These are phyloP conservation scores for Sinelater perroti DNA, from an alignment of 2,888 invertebrate genomes.

Conservation along the genomic window DNA sequence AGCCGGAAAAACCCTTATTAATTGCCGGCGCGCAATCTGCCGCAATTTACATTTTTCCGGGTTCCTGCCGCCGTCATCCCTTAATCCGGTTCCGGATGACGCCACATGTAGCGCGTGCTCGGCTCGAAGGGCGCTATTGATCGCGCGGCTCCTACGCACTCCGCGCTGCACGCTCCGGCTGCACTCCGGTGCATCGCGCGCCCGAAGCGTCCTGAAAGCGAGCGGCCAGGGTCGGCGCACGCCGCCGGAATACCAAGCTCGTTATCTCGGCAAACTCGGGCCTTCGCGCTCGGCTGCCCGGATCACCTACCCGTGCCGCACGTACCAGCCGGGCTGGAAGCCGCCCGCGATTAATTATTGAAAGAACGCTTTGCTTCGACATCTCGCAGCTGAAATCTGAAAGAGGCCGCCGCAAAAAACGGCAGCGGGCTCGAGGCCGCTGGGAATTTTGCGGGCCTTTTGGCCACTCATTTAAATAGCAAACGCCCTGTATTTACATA, in stretches of 20 bases:
- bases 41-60: conserved; percentile 31
- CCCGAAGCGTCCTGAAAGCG: conserved; percentile 7
- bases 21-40: conserved; percentile 20
- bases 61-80: conserved; percentile 25
- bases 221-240: conserved; percentile 32
- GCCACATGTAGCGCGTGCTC: conserved; percentile 40
- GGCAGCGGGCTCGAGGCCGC: too few species aligned
- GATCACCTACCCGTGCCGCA: conserved; percentile 20
- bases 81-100: conserved; percentile 33
- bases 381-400: too few species aligned
- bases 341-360: too few species aligned
- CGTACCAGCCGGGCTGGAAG: conserved; percentile 12
- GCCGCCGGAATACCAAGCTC: conserved; percentile 41
- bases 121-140: conserved; percentile 37
- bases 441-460: too few species aligned
- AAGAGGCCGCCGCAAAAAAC: too few species aligned
- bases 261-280: conserved; percentile 37
- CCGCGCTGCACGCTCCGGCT: conserved; percentile 23
- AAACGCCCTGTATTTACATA: too few species aligned
- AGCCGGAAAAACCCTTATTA: conserved; percentile 15
- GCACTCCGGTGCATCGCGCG: conserved; percentile 27
- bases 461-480: too few species aligned
- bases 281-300: conserved; percentile 19
- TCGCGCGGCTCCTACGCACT: conserved; percentile 35
- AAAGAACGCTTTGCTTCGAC: too few species aligned